Percentiles rank a stretch among this genome's conserved stretches.
These are phyloP conservation scores for Tadarida brasiliensis DNA, from an alignment of 2,797 vertebrate genomes.

Conservation along the genomic window DNA sequence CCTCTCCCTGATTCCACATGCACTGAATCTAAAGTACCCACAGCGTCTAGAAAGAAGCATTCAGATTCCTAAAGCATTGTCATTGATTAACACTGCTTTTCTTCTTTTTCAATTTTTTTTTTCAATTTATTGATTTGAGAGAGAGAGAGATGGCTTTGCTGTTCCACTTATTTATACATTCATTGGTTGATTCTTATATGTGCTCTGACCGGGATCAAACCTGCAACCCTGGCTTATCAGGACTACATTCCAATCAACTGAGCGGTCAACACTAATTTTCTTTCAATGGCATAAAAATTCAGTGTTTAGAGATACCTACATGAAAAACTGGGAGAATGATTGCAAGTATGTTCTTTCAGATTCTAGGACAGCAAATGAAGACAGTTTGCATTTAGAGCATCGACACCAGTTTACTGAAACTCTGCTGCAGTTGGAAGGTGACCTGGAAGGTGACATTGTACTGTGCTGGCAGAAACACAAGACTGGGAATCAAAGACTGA, in stretches of 20 bases:
- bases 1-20: not conserved
- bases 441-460: not conserved
- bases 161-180: too few relatives aligned
- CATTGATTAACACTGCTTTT: not conserved
- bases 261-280: not conserved
- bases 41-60: not conserved
- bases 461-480: not conserved
- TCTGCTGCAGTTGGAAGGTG: not conserved
- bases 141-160: too few relatives aligned
- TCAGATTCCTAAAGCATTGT: not conserved
- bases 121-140: too few relatives aligned
- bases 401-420: not conserved
- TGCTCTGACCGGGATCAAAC: too few relatives aligned
- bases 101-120: not conserved
- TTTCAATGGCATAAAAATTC: not conserved
- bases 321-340: not conserved
- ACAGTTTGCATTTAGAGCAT: not conserved
- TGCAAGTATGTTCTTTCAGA: not conserved
- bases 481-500: not conserved
- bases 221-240: too few relatives aligned
- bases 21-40: not conserved
- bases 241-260: too few relatives aligned
- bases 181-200: too few relatives aligned
- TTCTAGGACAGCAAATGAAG: not conserved
- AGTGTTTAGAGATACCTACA: not conserved